Conservation (phyloP, 1,140 invertebrate species). For the Bombus superbus region DNA sequence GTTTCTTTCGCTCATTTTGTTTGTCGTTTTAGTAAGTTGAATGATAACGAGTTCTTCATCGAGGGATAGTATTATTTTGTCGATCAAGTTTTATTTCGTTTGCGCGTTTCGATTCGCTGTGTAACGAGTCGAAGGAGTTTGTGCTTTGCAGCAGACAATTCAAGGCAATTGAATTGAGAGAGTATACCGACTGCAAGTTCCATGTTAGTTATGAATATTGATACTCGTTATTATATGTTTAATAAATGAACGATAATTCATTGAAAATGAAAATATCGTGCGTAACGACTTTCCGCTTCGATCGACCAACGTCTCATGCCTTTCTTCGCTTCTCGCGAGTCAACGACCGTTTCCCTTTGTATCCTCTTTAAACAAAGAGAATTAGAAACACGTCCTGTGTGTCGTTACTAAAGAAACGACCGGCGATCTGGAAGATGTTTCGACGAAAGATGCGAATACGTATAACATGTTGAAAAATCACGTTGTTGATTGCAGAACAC, state of each 20-base stretch:
- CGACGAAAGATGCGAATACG: background rate
- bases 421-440: constrained; percentile 11
- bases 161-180: background rate
- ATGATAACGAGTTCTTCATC: background rate
- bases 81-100: background rate
- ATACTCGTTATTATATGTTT: constrained; percentile 65
- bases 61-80: too few relatives aligned
- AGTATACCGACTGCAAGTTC: constrained; percentile 43
- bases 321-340: background rate
- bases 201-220: constrained; percentile 53
- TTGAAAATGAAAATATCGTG: background rate
- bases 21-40: background rate
- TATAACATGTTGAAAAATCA: constrained; percentile 47
- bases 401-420: background rate
- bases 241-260: constrained; percentile 56
- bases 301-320: constrained; percentile 15
- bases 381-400: background rate
- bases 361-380: background rate
- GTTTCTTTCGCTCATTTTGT: background rate
- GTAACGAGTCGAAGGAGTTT: background rate
- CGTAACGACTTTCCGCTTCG: background rate
- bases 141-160: background rate
- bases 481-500: constrained; percentile 55
- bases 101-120: background rate
- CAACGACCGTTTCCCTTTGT: background rate